Evolutionary conservation across 2,888 invertebrate genomes (phyloP).

Genomic region (Napeogenes sylphis): DNA sequence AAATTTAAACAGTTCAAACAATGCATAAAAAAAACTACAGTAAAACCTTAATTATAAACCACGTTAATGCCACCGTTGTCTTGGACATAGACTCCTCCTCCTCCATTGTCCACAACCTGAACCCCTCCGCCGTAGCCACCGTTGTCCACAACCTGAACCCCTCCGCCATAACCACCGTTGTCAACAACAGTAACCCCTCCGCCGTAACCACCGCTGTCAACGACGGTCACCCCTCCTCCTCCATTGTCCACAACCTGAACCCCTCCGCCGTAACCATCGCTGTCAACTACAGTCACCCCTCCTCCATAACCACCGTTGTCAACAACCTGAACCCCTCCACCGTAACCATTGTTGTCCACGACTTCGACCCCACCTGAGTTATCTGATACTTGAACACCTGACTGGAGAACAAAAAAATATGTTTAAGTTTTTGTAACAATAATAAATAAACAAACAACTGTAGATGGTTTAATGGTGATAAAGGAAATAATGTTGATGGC

Average conservation of each 20-base stretch:
- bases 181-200: constrained; percentile 17
- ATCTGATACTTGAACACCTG: neutral
- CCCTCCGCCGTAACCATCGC: constrained; percentile 8
- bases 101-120: no score
- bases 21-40: no score
- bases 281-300: no score
- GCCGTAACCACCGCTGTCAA: constrained; percentile 12
- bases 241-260: no score
- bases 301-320: constrained; percentile 14
- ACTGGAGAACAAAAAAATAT: neutral
- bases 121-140: neutral
- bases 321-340: constrained; percentile 13
- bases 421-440: neutral
- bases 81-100: no score
- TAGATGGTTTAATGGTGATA: no score
- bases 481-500: no score
- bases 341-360: no score
- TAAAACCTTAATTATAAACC: no score
- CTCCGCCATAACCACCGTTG: constrained; percentile 27
- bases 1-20: no score
- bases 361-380: constrained; percentile 6
- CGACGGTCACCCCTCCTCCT: constrained; percentile 11
- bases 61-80: no score
- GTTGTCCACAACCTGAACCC: constrained; percentile 33
- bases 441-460: no score